These are phyloP conservation scores for Gari tellinella DNA, from an alignment of 2,888 invertebrate genomes.

Conservation along the genomic window DNA sequence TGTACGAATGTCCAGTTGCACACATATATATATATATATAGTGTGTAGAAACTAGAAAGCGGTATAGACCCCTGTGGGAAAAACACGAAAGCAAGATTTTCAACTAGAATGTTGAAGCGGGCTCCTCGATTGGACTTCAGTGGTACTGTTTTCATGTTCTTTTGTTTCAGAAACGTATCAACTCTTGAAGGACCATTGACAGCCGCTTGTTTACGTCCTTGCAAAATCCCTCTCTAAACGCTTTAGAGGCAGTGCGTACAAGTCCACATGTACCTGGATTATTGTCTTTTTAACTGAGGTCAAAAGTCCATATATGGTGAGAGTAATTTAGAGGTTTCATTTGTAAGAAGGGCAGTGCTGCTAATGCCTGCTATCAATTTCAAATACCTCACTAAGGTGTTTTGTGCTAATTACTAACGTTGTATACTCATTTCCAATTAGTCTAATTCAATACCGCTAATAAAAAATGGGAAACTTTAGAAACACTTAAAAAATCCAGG, in stretches of 20 bases:
- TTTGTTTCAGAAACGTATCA: slow-evolving; percentile 20
- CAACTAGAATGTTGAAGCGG: slow-evolving; percentile 38
- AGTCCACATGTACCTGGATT: slow-evolving; percentile 33
- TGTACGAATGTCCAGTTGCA: too few relatives aligned
- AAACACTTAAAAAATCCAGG: slow-evolving; percentile 7
- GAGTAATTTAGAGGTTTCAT: slow-evolving; percentile 39
- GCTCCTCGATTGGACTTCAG: slow-evolving; percentile 20
- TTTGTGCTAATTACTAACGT: slow-evolving; percentile 10
- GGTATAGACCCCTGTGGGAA: slow-evolving; percentile 45
- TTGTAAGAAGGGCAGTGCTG: slow-evolving; percentile 11
- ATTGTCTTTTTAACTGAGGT: slow-evolving; percentile 11
- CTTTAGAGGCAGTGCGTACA: slow-evolving; percentile 37
- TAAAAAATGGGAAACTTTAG: slow-evolving; percentile 10
- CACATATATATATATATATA: too few relatives aligned
- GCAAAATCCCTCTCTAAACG: slow-evolving; percentile 32
- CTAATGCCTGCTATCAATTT: slow-evolving; percentile 1
- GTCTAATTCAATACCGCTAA: slow-evolving; percentile 8
- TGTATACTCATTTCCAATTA: slow-evolving; percentile 14
- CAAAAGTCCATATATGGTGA: slow-evolving; percentile 24
- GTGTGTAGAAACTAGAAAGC: slow-evolving; percentile 40
- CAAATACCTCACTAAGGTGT: slow-evolving; percentile 11
- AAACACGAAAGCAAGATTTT: slow-evolving; percentile 32
- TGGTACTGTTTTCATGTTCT: slow-evolving; percentile 23
- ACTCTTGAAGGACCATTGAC: slow-evolving; percentile 18
- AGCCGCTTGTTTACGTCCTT: slow-evolving; percentile 46